Evolutionary conservation across 2,113 vertebrate genomes (phyloP).

Genomic region (Tor tambroides): DNA sequence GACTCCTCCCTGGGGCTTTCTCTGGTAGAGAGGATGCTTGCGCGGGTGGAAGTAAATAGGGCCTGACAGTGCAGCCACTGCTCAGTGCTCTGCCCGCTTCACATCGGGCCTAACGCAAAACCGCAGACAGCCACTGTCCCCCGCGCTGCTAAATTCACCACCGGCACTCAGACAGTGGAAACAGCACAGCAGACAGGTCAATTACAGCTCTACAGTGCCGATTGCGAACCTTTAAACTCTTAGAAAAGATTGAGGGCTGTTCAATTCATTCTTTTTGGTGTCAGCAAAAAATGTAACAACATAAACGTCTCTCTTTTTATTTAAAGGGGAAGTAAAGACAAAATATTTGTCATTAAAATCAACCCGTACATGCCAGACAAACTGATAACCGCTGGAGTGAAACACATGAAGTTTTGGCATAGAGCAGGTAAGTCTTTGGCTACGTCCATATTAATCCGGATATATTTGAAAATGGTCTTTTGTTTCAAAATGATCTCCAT

Average conservation of each 20-base stretch:
- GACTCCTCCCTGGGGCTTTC: constrained; percentile 62
- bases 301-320: constrained; percentile 59
- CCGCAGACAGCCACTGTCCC: constrained; percentile 40
- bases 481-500: too few relatives aligned
- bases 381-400: constrained; percentile 96
- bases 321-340: constrained; percentile 97
- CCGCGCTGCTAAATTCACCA: not conserved
- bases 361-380: constrained; percentile 96
- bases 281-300: not conserved
- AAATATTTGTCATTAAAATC: constrained; percentile 97
- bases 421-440: constrained; percentile 84
- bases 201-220: constrained; percentile 41
- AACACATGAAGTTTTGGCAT: constrained; percentile 98
- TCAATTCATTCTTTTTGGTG: not conserved
- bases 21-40: constrained; percentile 59
- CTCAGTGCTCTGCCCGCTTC: constrained; percentile 47
- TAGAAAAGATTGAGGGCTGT: not conserved
- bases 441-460: too few relatives aligned
- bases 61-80: constrained; percentile 61
- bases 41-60: constrained; percentile 61
- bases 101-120: constrained; percentile 40
- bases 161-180: not conserved
- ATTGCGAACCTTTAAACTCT: constrained; percentile 4
- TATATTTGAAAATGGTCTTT: too few relatives aligned
- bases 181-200: constrained; percentile 38